Base-by-base conservation (phyloP, 2,113 vertebrate species). In the Trogon melanurus region DNA sequence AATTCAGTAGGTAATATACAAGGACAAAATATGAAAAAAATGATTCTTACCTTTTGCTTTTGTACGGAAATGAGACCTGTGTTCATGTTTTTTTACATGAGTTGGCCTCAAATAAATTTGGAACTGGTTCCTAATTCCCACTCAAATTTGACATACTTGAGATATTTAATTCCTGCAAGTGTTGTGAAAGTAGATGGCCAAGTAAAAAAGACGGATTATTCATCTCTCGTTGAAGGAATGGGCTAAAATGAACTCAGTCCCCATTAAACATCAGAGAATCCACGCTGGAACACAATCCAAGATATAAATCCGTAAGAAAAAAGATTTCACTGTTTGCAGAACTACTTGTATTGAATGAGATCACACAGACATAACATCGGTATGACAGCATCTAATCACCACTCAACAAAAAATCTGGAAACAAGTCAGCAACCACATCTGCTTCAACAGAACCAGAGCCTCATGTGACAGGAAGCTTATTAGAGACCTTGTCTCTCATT, bases 371-470 rank as follows among this genome's bases (percentile, higher is more conserved):
- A 85, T 82, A 94, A 76, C 79, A 94, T 75, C 81, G 93, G 54
- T 34, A 75, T 56, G 79, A 90, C 66, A 91, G 90, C 82, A 91
- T 89, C 85, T 95, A 85, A 94, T 94, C 92, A 85, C 57, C 93
- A 91, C 95, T 94, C 90, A 88, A 75, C 88, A 89, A 89, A 88
- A 58, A 64, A 79, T 93, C 45, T 96, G 96, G 93, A 95, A 93
- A 85, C 48, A 61, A 93, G 70, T 89, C 95, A 96, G 93, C 79
- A 85, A 79, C 85, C 95, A 95, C 93, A 91, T 94, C 90, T 97
- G 88, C 70, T 95, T 79, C 93, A 79, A 48, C 44, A 85, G 53
- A 92, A 93, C 78, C 81, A 88, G 62, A 91, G 62, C 81, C 36
- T 90, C 88, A 87, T 69, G 90, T 90, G 96, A 91, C 88, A 95